Evolutionary conservation across 2,113 vertebrate species (phyloP).

Genomic region (Toxotes chatareus): DNA sequence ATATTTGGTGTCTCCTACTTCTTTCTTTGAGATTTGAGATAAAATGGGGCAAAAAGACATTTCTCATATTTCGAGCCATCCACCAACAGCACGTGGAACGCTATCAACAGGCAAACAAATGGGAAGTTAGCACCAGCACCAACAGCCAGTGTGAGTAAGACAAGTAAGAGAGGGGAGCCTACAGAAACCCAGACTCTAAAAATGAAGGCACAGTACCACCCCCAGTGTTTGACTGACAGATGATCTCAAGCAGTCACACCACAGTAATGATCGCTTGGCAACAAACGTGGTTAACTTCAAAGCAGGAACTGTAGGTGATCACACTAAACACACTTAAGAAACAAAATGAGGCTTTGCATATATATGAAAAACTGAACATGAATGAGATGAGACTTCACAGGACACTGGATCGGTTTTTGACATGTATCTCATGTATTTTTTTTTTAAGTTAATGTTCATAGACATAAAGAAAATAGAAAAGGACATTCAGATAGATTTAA

Average conservation of each 20-base stretch:
- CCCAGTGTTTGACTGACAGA: not conserved
- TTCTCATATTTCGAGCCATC: too few relatives aligned
- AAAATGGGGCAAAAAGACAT: too few relatives aligned
- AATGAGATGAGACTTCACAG: too few relatives aligned
- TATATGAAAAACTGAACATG: not conserved
- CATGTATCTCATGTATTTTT: not conserved
- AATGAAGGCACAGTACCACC: not conserved
- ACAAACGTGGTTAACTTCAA: not conserved
- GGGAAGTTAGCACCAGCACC: not conserved
- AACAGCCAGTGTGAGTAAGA: not conserved
- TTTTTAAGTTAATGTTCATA: not conserved
- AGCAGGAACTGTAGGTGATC: not conserved
- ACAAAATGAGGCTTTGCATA: not conserved
- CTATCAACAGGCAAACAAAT: too few relatives aligned
- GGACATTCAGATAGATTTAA: not conserved
- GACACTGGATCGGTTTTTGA: too few relatives aligned
- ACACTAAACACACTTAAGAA: not conserved
- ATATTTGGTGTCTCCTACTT: too few relatives aligned
- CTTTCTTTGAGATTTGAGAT: not conserved
- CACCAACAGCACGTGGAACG: too few relatives aligned
- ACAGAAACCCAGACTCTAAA: not conserved
- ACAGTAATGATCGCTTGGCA: not conserved
- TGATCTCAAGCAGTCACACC: not conserved
- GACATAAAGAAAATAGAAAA: too few relatives aligned
- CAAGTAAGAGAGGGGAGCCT: not conserved